phyloP scores from a whole-genome alignment of 2,113 vertebrate species.

The Datnioides undecimradiatus region DNA sequence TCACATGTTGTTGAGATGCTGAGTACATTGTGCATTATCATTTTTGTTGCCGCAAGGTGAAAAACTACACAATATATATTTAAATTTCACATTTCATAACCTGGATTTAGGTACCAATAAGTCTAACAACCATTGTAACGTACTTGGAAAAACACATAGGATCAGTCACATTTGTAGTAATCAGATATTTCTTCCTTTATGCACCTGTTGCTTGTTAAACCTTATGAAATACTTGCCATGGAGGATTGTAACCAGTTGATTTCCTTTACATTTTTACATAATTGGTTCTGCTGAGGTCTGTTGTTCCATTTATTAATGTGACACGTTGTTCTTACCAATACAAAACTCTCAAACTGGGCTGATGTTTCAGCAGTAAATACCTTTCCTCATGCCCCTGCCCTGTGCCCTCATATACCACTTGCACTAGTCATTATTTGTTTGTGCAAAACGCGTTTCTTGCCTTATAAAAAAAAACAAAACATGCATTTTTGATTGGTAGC shows the following conservation, averaged over 20 bases:
- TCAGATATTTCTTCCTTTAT: background rate
- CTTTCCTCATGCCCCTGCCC: conserved; percentile 17
- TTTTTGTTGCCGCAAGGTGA: conserved; percentile 6
- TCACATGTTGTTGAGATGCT: no score
- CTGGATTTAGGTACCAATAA: conserved; percentile 3
- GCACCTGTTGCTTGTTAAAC: conserved; percentile 41
- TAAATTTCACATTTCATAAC: conserved; percentile 3
- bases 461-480: background rate
- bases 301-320: conserved; percentile 60
- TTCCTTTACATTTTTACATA: conserved; percentile 57
- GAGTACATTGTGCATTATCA: background rate
- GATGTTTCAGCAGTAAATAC: conserved; percentile 50
- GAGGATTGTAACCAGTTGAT: conserved; percentile 47
- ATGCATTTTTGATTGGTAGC: conserved; percentile 7
- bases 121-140: background rate
- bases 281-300: conserved; percentile 58
- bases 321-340: conserved; percentile 44
- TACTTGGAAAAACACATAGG: background rate
- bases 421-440: conserved; percentile 53
- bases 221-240: conserved; percentile 12
- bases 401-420: conserved; percentile 12
- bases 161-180: conserved; percentile 1
- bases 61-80: conserved; percentile 3
- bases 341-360: conserved; percentile 14
- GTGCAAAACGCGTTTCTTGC: conserved; percentile 33